Base-by-base conservation (phyloP, 2,113 vertebrate species). In the Heteronetta atricapilla region DNA sequence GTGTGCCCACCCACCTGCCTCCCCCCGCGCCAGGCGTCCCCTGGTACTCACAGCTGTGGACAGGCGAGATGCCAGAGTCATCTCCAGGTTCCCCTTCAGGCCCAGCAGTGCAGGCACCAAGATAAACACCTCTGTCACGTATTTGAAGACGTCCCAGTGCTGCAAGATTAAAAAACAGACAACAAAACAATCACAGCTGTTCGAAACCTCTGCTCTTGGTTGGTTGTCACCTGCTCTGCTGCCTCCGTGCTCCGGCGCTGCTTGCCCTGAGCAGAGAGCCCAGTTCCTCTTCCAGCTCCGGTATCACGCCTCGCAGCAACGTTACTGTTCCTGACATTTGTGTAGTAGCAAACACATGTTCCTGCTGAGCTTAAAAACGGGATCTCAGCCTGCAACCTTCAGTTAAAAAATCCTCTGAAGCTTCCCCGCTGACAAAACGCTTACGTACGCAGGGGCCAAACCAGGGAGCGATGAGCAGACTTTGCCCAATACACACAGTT, bases 71-170 rank as follows among this genome's bases (percentile, higher is more conserved):
- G 99, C 99, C 96, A 99, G 97, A 1, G 99, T 99, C 99, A 99
- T 99, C 97, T 99, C 99, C 83, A 99, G 98, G 98, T 99, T 99
- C 58, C 99, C 99, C 97, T 99, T 99, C 63, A 99, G 98, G 7
- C 99, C 99, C 95, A 99, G 98, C 36, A 99, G 96, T 0, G 99
- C 99, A 53, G 99, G 99, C 11, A 99, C 99, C 42, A 99, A 96
- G 97, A 99, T 99, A 86, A 99, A 99, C n/a, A 99, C 99, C 97
- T 99, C 99, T 0, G 99, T 99, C 95, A 99, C 99, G 34, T 99
- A 98, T 8, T 98, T 99, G 94, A 99, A 99, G 94, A 99, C 99
- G 1, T 98, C 98, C 99, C 99, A 99, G 97, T 99, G 99, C 99
- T 99, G 98, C 66, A 86, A 89, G 63, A 81, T 34, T 11, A 77